Conservation (phyloP, 2,113 vertebrate genomes). For the Gallinago undulata region DNA sequence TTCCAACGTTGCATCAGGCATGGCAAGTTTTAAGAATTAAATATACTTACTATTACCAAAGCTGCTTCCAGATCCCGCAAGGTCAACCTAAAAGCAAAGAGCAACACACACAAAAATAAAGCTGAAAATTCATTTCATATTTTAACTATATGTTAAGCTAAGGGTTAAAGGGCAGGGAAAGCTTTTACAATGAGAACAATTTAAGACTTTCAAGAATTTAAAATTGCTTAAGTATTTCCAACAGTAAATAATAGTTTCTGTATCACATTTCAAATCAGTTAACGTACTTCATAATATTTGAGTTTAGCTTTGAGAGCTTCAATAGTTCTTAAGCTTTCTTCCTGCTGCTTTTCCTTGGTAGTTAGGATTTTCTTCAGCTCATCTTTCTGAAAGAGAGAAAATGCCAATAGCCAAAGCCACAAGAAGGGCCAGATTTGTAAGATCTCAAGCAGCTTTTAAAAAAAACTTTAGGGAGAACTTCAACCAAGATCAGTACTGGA, state of each 20-base stretch:
- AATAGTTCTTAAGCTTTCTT: slow-evolving; percentile 82
- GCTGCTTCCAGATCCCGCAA: slow-evolving; percentile 57
- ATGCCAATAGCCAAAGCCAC: background rate
- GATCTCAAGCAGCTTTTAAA: background rate
- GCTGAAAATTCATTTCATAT: background rate
- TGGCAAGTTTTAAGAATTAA: background rate
- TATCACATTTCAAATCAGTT: background rate
- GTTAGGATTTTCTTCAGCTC: slow-evolving; percentile 83
- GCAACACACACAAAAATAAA: background rate
- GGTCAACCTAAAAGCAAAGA: slow-evolving; percentile 67
- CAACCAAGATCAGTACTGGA: background rate
- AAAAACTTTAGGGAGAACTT: background rate
- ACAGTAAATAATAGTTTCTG: background rate
- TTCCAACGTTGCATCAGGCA: background rate
- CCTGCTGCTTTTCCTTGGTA: slow-evolving; percentile 85
- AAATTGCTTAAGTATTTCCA: background rate
- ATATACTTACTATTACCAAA: slow-evolving; percentile 68
- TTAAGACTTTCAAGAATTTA: background rate
- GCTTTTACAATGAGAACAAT: background rate
- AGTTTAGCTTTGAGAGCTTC: slow-evolving; percentile 91
- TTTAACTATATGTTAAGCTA: background rate
- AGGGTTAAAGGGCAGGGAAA: background rate
- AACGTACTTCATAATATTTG: slow-evolving; percentile 84
- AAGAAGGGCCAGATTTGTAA: background rate
- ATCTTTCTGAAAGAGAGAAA: slow-evolving; percentile 80